Conservation (phyloP, 2,113 vertebrate genomes). For the Neodontobutis hainanensis region DNA sequence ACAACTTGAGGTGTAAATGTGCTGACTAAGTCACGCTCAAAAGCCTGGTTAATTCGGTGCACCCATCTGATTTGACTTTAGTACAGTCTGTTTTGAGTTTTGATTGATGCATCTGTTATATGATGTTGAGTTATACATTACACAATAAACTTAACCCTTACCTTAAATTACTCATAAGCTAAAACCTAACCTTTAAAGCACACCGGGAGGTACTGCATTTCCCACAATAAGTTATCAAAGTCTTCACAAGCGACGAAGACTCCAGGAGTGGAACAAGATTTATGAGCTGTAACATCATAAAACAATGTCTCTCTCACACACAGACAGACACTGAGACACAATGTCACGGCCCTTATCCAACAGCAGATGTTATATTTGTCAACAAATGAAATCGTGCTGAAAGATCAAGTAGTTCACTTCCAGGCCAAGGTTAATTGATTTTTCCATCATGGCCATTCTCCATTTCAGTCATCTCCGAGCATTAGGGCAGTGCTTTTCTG, state of each 20-base stretch:
- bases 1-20: not conserved
- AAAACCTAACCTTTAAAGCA: not conserved
- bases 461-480: slow-evolving; percentile 51
- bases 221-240: not conserved
- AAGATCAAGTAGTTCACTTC: slow-evolving; percentile 65
- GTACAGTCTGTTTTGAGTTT: too few species aligned
- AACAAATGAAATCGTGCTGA: slow-evolving; percentile 68
- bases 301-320: slow-evolving; percentile 2
- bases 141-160: not conserved
- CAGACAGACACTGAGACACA: slow-evolving; percentile 13
- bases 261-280: not conserved
- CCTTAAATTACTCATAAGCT: not conserved
- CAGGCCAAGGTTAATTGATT: slow-evolving; percentile 73
- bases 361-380: slow-evolving; percentile 65
- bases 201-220: not conserved
- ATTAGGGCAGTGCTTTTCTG: slow-evolving; percentile 44
- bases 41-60: too few species aligned
- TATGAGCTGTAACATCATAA: slow-evolving; percentile 6
- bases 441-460: slow-evolving; percentile 59
- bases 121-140: not conserved
- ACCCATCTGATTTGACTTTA: too few species aligned
- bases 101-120: not conserved
- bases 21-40: not conserved
- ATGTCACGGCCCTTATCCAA: slow-evolving; percentile 24
- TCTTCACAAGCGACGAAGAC: not conserved